Base-by-base conservation (phyloP, 2,113 vertebrate genomes). In the Crocuta crocuta region DNA sequence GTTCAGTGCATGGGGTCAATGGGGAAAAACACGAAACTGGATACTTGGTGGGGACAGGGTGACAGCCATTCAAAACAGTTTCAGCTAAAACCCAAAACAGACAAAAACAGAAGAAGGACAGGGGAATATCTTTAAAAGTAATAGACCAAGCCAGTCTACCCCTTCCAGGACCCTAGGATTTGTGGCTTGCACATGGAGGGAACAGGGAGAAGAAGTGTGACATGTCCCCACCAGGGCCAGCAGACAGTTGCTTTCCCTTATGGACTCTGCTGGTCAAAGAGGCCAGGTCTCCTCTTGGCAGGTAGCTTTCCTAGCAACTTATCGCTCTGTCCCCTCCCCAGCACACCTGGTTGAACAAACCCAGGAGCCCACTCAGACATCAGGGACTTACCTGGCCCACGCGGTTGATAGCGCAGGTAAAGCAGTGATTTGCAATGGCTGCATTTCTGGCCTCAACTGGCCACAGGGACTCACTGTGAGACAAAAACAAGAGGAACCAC, bases 371-470 rank as follows among this genome's bases (percentile, higher is more conserved):
- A 19, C 31, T 11, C 15, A 5, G 24, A 43, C 53, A 11, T 9
- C 10, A 0, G 61, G n/a, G 70, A 98, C 99, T 68, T 92, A 99
- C 99, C 89, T 99, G 99, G 81, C 99, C 99, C 0, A 99, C 99
- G 0, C 99, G 99, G 98, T 99, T 99, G 99, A 99, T 99, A 89
- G 99, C 99, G 39, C 99, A 99, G 0, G 99, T 99, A 90, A 99
- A 99, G 95, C 99, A 99, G 98, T 99, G 99, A 70, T 99, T 99
- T 53, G 99, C 99, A 45, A 99, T 99, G 35, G 99, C 99, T 35
- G 99, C 99, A 1, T 99, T 99, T 91, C 99, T 98, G 58, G 99
- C 99, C 96, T 99, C 99, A 26, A 99, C 98, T 0, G 99, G 98
- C 99, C 99, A 99, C 98, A 99, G 98, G 13, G 99, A 99, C 97